Evolutionary conservation across 2,113 vertebrate species (phyloP), one percentile per base, ranked within the genome.

Genomic region (Axis porcinus): DNA sequence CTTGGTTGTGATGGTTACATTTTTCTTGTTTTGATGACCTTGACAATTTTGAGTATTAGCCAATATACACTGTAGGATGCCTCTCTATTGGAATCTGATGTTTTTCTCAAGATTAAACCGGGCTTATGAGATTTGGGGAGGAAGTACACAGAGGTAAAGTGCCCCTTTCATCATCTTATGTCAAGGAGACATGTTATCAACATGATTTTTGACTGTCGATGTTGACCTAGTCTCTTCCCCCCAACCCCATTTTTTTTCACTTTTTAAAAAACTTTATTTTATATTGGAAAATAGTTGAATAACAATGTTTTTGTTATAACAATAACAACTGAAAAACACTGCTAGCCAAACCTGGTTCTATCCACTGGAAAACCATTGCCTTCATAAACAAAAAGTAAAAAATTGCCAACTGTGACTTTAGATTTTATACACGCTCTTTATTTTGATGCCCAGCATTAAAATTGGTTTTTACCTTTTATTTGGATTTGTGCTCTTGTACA

Each of bases 401-500:
- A 83, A 17, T 47, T 92, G 81, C 27, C 60, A 76, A 92, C 67
- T 23, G 5, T 94, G 78, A 14, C 67, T 70, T 94, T 62, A 57
- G 81, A 76, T 86, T 97, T 96, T 81, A 74, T 76, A 47, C 28
- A 83, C 6, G 23, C 11, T 85, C 84, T 95, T 97, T 89, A 94
- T 97, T 95, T 92, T 76, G 62, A 92, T 90, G n/a, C 23, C 28
- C n/a, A 57, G 70, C 27, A 82, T 92, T 97, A 91, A 86, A 96
- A 91, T 52, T 43, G 7, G n/a, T 47, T 94, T 89, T 92, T 89
- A 88, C 50, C 55, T 91, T 91, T 95, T 87, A 82, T 67, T 86
- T 91, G 74, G 64, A 83, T 91, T 87, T 93, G 14, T 84, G 28
- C 78, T 87, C 40, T 78, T 57, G 47, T 78, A 87, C 36, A n/a